A percentile compares a stretch with the other conserved stretches of the same genome.
phyloP scores from a whole-genome alignment of 2,113 vertebrate genomes.

The Myrmecophaga tridactyla region DNA sequence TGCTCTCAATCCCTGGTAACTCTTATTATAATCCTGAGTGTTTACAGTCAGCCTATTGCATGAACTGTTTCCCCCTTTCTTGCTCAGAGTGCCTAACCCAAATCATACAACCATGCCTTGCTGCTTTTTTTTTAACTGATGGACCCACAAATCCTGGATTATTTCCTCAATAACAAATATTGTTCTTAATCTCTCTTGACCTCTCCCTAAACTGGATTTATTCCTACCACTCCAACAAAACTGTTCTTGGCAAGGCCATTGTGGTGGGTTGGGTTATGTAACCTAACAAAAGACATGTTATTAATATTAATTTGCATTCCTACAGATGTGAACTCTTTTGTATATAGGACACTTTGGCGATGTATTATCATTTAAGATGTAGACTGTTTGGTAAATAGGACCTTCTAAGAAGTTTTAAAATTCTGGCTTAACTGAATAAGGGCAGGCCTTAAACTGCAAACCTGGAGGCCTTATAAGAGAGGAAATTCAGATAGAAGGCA shows the following conservation, averaged over 20 bases:
- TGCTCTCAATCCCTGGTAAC: not conserved
- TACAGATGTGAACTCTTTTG: no score
- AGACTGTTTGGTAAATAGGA: no score
- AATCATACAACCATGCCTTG: not conserved
- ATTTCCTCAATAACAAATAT: not conserved
- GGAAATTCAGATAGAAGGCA: no score
- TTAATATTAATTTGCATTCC: no score
- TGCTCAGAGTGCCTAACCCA: not conserved
- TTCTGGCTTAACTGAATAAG: no score
- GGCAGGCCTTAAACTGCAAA: no score
- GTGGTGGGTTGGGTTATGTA: no score
- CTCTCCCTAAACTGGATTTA: not conserved
- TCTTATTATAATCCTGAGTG: not conserved
- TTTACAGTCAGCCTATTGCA: not conserved
- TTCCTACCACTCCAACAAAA: not conserved
- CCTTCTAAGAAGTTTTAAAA: no score
- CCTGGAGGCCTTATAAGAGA: no score
- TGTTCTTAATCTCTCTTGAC: not conserved
- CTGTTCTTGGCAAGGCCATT: not conserved
- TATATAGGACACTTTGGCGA: no score
- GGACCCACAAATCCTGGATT: not conserved
- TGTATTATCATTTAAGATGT: no score
- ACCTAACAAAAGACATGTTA: no score
- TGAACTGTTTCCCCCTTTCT: not conserved
- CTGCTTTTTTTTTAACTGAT: not conserved